Base-by-base conservation (phyloP, 2,113 vertebrate genomes). In the Choloepus hoffmanni region DNA sequence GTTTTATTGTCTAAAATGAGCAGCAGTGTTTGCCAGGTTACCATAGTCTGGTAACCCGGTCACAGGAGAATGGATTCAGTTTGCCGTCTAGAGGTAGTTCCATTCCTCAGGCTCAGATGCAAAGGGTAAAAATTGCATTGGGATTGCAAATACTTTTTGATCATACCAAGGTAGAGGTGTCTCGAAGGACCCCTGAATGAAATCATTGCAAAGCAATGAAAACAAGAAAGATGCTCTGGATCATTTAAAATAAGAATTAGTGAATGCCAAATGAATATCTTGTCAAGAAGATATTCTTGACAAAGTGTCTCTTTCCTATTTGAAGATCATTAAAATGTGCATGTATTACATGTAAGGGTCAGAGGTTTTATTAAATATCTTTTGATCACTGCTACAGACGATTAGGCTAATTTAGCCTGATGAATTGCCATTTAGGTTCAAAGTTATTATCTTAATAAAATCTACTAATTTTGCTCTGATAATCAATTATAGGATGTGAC, bases 141-240 rank as follows among this genome's bases (percentile, higher is more conserved):
- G 28, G 0, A 12, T 30, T 1, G 2, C 28, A 18, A 14, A 26
- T 1, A 0, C 3, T 26, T n/a, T 24, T n/a, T 23, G 50, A 24
- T 33, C 0, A 0, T 7, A 13, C 15, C 63, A 15, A 63, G 16
- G 28, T 18, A 13, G 9, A 50, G 6, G 18, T 1, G 58, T 40
- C 28, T 3, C 36, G 30, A 48, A 26, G 43, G 63, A 70, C 12
- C 26, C 24, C 1, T 28, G 36, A 7, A 62, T 3, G 33, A 13
- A 48, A 30, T 23, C 7, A 14, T 0, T 1, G 15, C 10, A 18
- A 0, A 2, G 6, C 0, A 0, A 9, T 1, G 30, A 83, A 36
- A 55, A 33, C 30, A 33, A 0, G 1, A 5, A 30, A 84, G 79
- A 89, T 30, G 9, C 14, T 85, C 2, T 1, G 13, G 36, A 72